phyloP scores from a whole-genome alignment of 2,888 invertebrate genomes.

The Rotaria macrura region DNA sequence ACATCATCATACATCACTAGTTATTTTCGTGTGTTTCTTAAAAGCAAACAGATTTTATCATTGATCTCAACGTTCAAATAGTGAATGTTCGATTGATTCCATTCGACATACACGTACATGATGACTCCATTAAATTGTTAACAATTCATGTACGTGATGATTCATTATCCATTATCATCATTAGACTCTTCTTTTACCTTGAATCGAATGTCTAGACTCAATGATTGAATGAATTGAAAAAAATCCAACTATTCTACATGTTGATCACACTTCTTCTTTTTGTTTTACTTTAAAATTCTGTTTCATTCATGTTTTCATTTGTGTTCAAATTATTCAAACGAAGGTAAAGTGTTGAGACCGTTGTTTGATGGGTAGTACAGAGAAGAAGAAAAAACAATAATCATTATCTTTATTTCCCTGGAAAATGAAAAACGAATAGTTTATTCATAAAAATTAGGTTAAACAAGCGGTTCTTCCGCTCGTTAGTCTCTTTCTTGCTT shows the following conservation, averaged over 20 bases:
- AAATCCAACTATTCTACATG: not conserved
- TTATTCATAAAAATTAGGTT: not conserved
- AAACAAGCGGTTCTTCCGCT: not conserved
- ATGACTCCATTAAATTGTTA: not conserved
- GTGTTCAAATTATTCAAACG: not conserved
- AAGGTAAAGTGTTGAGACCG: not conserved
- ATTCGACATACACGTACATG: not conserved
- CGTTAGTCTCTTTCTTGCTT: constrained; percentile 1
- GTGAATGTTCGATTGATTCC: not conserved
- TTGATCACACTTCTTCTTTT: no score
- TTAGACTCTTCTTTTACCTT: not conserved
- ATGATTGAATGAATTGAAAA: not conserved
- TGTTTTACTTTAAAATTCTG: no score
- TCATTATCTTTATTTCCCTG: not conserved
- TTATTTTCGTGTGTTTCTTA: not conserved
- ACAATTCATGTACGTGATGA: not conserved
- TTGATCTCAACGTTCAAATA: not conserved
- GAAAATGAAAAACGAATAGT: not conserved
- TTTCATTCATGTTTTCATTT: no score
- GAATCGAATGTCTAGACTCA: not conserved
- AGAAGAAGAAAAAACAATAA: not conserved
- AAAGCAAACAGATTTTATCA: not conserved
- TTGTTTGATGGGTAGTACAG: no score
- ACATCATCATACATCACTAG: not conserved
- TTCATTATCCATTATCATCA: not conserved